These are phyloP conservation scores for Nowickia ferox DNA, from an alignment of 2,888 invertebrate species.

Conservation along the genomic window DNA sequence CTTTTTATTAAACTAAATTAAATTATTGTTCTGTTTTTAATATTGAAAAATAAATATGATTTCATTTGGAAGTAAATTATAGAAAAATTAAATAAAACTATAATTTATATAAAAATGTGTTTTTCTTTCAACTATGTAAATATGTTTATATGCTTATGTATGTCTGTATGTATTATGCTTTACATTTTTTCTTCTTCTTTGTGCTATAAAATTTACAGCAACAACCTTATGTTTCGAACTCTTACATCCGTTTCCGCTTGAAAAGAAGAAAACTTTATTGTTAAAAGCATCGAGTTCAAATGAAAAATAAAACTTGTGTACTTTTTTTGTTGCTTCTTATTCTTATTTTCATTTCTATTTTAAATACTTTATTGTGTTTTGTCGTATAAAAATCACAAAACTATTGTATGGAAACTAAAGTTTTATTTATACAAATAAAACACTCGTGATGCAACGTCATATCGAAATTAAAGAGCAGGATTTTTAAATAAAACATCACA, in stretches of 20 bases:
- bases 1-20: conserved; percentile 20
- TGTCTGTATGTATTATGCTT: neutral
- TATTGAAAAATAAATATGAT: conserved; percentile 20
- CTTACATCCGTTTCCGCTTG: conserved; percentile 64
- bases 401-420: conserved; percentile 34
- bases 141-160: too few relatives aligned
- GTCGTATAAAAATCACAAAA: conserved; percentile 37
- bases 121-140: neutral
- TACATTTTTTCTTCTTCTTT: neutral
- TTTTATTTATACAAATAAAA: conserved; percentile 31
- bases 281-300: conserved; percentile 42
- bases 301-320: conserved; percentile 49
- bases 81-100: conserved; percentile 8
- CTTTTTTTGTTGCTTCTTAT: conserved; percentile 23
- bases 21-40: neutral
- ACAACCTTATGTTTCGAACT: conserved; percentile 65
- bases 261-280: conserved; percentile 58
- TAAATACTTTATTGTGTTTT: conserved; percentile 46
- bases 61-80: neutral
- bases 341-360: conserved; percentile 38
- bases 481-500: conserved; percentile 20
- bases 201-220: conserved; percentile 11
- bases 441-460: conserved; percentile 30
- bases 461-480: conserved; percentile 22
- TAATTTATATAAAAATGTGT: conserved; percentile 6